These are phyloP conservation scores for Chionomys nivalis DNA, from an alignment of 2,113 vertebrate genomes.

Conservation along the genomic window DNA sequence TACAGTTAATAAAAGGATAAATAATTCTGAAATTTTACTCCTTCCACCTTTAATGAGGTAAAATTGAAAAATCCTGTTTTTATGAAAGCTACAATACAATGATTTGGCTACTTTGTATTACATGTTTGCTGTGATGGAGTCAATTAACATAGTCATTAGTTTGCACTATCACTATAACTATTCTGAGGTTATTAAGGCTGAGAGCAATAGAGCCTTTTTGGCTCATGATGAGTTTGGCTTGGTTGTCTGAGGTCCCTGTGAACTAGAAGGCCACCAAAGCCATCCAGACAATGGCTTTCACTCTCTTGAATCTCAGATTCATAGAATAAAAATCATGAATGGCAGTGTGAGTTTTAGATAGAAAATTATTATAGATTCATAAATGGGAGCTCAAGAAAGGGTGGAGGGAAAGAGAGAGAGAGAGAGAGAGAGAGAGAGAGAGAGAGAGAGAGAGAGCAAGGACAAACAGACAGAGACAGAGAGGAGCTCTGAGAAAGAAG, in stretches of 20 bases:
- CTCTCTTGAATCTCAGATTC: too few relatives aligned
- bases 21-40: neutral
- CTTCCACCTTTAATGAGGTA: neutral
- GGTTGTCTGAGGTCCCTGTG: neutral
- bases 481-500: neutral
- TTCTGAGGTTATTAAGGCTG: too few relatives aligned
- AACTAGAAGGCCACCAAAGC: neutral
- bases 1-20: neutral
- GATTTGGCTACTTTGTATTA: neutral
- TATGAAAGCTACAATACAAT: neutral
- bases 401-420: fast-evolving
- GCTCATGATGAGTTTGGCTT: neutral
- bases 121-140: neutral
- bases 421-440: too few relatives aligned
- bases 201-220: neutral
- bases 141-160: neutral
- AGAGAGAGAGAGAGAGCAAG: too few relatives aligned
- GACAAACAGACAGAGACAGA: neutral
- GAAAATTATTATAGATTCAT: neutral
- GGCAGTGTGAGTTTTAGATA: neutral
- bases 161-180: neutral
- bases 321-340: neutral
- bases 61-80: neutral
- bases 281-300: neutral
- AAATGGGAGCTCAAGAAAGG: neutral